Evolutionary conservation across 2,888 invertebrate genomes (phyloP), one percentile per base, ranked within the genome.

Genomic region (Plebejus argus): DNA sequence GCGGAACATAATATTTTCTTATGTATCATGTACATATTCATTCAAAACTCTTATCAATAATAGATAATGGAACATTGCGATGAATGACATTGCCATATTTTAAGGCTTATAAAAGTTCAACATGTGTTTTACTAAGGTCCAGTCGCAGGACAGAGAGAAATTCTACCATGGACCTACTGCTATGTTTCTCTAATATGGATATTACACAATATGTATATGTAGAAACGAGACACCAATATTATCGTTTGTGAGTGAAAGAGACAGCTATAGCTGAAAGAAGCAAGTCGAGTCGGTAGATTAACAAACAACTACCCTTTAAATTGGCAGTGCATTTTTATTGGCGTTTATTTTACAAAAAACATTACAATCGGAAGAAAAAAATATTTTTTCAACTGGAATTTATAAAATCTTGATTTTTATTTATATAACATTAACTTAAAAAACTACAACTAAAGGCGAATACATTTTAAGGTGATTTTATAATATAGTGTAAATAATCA

Each of bases 241-340:
- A 49, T 7, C 12, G 18, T 18, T 53, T 53, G 53, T 5, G 53
- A 18, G 18, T 53, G 53, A 53, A 53, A 53, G 53, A 53, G 5
- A 18, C 1, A 18, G 4, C 5, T 53, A 53, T 53, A 49, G 5
- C 45, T 45, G 3, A 45, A 45, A n/a, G 58, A 58, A n/a, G 58
- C 20, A 58, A 58, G n/a, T 23, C 4, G 10, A 20, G 23, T 20
- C 12, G 61, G 61, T 61, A 61, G 61, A 23, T 10, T 20, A 28
- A 28, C 18, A 12, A 33, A 66, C 66, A 66, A 66, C 66, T 72
- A 72, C 72, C 49, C 12, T 23, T 45, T 28, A 53, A 28, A 49
- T 53, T 74, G 74, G 74, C 74, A 74, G 74, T 74, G 74, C 5
- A 18, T 74, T 20, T 28, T 53, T 7, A 7, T 74, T 74, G 53